These are phyloP conservation scores for Dreissena polymorpha DNA, from an alignment of 1,140 invertebrate genomes.

Conservation along the genomic window DNA sequence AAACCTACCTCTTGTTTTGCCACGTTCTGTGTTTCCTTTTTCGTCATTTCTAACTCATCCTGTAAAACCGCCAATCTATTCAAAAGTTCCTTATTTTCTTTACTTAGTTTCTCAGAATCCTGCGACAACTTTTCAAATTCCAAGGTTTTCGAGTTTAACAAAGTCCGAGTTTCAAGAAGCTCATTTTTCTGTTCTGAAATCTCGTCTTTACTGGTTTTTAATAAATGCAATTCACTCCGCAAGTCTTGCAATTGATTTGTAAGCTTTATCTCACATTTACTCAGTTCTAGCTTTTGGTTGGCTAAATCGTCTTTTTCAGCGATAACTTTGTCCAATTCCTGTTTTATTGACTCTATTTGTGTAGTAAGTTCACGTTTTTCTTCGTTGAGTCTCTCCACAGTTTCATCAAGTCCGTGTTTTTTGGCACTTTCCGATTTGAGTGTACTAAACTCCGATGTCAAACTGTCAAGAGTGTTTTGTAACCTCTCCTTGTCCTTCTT, in stretches of 20 bases:
- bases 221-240: conserved; percentile 59
- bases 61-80: conserved; percentile 64
- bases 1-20: conserved; percentile 69
- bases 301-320: conserved; percentile 68
- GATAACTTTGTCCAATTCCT: conserved; percentile 63
- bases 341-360: conserved; percentile 67
- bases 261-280: conserved; percentile 66
- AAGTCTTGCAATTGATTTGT: conserved; percentile 65
- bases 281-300: conserved; percentile 66
- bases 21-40: conserved; percentile 61
- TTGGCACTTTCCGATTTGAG: conserved; percentile 49
- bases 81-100: conserved; percentile 71
- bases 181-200: conserved; percentile 58
- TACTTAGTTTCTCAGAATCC: conserved; percentile 63
- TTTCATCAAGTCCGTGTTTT: conserved; percentile 58
- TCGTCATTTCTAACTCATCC: conserved; percentile 54
- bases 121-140: conserved; percentile 59
- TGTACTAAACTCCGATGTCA: conserved; percentile 33
- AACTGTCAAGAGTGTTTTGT: conserved; percentile 18
- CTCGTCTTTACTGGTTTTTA: conserved; percentile 53
- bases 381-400: conserved; percentile 66
- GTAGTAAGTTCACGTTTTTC: conserved; percentile 69
- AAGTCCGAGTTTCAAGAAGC: conserved; percentile 54
- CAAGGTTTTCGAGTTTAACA: conserved; percentile 58
- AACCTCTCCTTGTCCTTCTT: conserved; percentile 47